These are phyloP conservation scores for Oncorhynchus kisutch DNA, from an alignment of 2,113 vertebrate genomes.

Conservation along the genomic window DNA sequence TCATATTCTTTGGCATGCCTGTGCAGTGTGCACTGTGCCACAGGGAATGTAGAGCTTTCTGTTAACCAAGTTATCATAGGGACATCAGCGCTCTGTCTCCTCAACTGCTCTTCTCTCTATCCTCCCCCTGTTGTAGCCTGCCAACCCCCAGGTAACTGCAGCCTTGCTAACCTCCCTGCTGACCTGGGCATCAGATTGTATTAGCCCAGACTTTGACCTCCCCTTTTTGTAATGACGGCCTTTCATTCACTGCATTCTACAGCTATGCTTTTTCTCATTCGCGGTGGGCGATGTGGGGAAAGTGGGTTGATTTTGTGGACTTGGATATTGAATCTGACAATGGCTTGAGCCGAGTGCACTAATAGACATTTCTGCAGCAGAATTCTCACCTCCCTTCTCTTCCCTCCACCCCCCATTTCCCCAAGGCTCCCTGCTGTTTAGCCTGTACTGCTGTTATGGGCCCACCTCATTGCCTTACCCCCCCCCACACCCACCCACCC, in stretches of 20 bases:
- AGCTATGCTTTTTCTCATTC: too few relatives aligned
- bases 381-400: slow-evolving; percentile 9
- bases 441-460: slow-evolving; percentile 25
- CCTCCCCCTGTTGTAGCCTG: not conserved
- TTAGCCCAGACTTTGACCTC: slow-evolving; percentile 9
- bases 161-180: not conserved
- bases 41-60: slow-evolving; percentile 53
- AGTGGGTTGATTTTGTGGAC: slow-evolving; percentile 56
- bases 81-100: slow-evolving; percentile 18
- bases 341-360: slow-evolving; percentile 52
- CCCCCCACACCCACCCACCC: slow-evolving; percentile 10
- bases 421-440: slow-evolving; percentile 9
- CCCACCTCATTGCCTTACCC: slow-evolving; percentile 26
- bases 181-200: slow-evolving; percentile 24
- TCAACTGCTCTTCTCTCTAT: slow-evolving; percentile 1
- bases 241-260: too few relatives aligned
- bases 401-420: not conserved
- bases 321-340: slow-evolving; percentile 68
- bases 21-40: slow-evolving; percentile 39
- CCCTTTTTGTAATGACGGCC: slow-evolving; percentile 5
- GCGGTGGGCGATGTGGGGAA: slow-evolving; percentile 21
- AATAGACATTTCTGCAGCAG: slow-evolving; percentile 36
- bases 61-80: slow-evolving; percentile 39
- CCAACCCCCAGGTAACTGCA: slow-evolving; percentile 20
- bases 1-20: slow-evolving; percentile 34